These are phyloP conservation scores for Parauchenoglanis punctatus DNA, from an alignment of 2,797 vertebrate species.

Conservation along the genomic window DNA sequence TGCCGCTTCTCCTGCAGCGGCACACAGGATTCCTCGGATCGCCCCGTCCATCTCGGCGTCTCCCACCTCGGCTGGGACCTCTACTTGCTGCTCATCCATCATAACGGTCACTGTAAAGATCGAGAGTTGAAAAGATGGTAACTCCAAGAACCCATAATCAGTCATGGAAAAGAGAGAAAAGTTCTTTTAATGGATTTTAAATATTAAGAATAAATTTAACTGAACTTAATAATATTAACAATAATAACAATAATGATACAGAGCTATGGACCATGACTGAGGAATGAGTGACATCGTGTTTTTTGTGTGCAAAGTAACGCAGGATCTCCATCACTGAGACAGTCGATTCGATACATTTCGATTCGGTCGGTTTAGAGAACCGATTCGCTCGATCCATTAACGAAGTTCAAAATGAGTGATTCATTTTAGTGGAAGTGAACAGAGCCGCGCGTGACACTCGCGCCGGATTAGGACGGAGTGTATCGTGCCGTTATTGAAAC, in stretches of 20 bases:
- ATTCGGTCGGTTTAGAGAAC: conserved; percentile 32
- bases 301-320: not conserved
- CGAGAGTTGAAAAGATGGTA: not conserved
- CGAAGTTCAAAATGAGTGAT: conserved; percentile 17
- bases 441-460: not conserved
- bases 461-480: too few relatives aligned
- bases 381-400: conserved; percentile 30
- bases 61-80: conserved; percentile 44
- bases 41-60: conserved; percentile 57
- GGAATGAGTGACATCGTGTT: not conserved
- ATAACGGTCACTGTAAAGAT: conserved; percentile 64
- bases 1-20: conserved; percentile 43
- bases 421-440: conserved; percentile 20
- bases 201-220: not conserved
- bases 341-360: conserved; percentile 25
- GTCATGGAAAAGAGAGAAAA: not conserved
- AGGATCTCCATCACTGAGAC: not conserved
- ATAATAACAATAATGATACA: not conserved
- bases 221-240: not conserved
- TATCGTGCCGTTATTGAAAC: too few relatives aligned
- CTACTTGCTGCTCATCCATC: conserved; percentile 63
- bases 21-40: conserved; percentile 53
- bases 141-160: too few relatives aligned
- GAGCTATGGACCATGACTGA: not conserved
- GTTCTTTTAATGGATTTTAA: not conserved